Conservation (phyloP, 1,140 invertebrate species). For the Kradibia gibbosae region DNA sequence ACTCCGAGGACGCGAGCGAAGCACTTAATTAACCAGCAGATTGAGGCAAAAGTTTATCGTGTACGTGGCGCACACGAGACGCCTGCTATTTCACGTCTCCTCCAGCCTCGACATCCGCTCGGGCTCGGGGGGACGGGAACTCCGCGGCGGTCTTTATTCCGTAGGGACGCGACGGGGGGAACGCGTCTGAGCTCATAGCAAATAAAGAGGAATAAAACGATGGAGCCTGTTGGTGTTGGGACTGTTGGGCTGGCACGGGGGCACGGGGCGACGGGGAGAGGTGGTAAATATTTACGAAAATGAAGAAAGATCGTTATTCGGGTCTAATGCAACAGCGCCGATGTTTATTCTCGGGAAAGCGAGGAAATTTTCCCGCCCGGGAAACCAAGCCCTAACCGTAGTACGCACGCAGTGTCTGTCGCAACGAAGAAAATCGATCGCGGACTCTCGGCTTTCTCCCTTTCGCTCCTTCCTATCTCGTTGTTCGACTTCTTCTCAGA, state of each 20-base stretch:
- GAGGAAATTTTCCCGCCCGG: constrained; percentile 9
- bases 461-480: background rate
- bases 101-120: too few relatives aligned
- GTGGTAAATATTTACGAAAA: background rate
- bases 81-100: too few relatives aligned
- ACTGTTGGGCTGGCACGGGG: too few relatives aligned
- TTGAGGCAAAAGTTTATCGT: background rate
- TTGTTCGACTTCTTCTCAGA: too few relatives aligned
- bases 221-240: too few relatives aligned
- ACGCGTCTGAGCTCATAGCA: too few relatives aligned
- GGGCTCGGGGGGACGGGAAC: too few relatives aligned
- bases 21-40: background rate
- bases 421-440: constrained; percentile 31
- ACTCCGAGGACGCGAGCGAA: background rate
- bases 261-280: background rate
- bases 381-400: constrained; percentile 19
- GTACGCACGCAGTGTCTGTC: constrained; percentile 1
- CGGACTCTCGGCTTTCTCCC: constrained; percentile 10
- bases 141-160: too few relatives aligned
- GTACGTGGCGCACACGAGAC: too few relatives aligned
- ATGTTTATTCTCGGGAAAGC: constrained; percentile 38
- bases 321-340: background rate
- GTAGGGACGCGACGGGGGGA: too few relatives aligned
- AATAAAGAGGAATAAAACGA: too few relatives aligned
- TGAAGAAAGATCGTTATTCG: background rate